Evolutionary conservation across 2,888 invertebrate species (phyloP), one percentile per base, ranked within the genome.

Genomic region (Morinoia aosen): DNA sequence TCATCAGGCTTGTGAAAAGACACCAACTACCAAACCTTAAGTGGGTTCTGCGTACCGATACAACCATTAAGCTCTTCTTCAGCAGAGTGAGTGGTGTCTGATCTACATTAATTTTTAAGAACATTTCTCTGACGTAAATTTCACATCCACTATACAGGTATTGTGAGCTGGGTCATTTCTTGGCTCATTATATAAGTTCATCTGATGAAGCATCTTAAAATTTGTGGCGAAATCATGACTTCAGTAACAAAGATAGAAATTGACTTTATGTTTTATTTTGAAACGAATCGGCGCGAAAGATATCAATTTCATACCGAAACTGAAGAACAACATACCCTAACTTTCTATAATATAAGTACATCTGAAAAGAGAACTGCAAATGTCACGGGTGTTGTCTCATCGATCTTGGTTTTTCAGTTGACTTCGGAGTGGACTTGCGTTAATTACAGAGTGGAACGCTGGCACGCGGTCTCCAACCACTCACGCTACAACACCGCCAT

Each of bases 401-500:
- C 76, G 76, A 76, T 76, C 76, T 76, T 76, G 76, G 76, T 76
- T 33, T 76, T 16, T 11, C 95, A 96, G 96, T 57, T 96, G 64
- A 95, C 96, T 90, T 61, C 94, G 5, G 58, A 95, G 7, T 94
- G 95, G 58, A 96, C 96, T 7, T 96, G 96, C 88, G 48, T 96
- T 33, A 94, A 88, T 10, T 96, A 96, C 56, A 95, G 95, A 88
- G 95, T 96, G 25, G 96, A 96, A 56, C 97, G 98, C 94, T 98
- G 98, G 98, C 97, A 97, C 97, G 98, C 98, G 0, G 97, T 98
- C 1, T 98, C 98, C 58, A 98, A 98, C 97, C 97, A 97, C 97
- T 98, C 98, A 11, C 97, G 97, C 56, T 97, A 97, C 96, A 97
- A 98, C 96, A 97, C 97, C 96, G 97, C 98, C 95, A 97, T 97